These are phyloP conservation scores for Chanos chanos DNA, from an alignment of 2,797 vertebrate genomes.

Conservation along the genomic window DNA sequence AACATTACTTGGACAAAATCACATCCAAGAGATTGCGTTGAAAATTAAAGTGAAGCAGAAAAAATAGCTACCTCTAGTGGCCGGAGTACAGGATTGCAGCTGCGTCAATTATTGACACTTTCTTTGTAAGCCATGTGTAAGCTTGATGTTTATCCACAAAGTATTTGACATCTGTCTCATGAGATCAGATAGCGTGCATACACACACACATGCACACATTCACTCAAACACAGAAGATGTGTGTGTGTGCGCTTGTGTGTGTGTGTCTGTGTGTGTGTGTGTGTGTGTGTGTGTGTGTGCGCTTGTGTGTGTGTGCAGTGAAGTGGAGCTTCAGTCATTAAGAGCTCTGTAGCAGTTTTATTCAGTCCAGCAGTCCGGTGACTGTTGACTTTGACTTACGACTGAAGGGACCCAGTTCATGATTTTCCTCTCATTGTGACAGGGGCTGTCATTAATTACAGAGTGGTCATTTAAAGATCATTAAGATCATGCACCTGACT, in stretches of 20 bases:
- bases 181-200: no score
- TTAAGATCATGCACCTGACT: conserved; percentile 41
- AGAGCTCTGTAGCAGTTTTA: conserved; percentile 9
- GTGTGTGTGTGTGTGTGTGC: not conserved
- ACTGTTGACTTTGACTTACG: conserved; percentile 5
- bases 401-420: conserved; percentile 1
- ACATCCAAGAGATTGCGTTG: no score
- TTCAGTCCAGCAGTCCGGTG: conserved; percentile 11
- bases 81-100: no score
- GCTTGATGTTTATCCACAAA: no score
- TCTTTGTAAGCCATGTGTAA: no score
- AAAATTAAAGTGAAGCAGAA: no score
- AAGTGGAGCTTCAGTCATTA: conserved; percentile 15
- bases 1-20: no score
- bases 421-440: not conserved
- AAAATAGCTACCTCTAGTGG: no score
- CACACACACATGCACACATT: no score
- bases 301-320: not conserved
- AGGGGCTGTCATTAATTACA: conserved; percentile 2
- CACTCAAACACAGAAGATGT: no score
- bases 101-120: no score
- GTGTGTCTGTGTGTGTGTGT: not conserved
- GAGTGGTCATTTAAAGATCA: conserved; percentile 1
- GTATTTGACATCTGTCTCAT: no score
- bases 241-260: conserved; percentile 9